These are phyloP conservation scores for Orthonevra nobilis DNA, from an alignment of 2,888 invertebrate genomes.

Conservation along the genomic window DNA sequence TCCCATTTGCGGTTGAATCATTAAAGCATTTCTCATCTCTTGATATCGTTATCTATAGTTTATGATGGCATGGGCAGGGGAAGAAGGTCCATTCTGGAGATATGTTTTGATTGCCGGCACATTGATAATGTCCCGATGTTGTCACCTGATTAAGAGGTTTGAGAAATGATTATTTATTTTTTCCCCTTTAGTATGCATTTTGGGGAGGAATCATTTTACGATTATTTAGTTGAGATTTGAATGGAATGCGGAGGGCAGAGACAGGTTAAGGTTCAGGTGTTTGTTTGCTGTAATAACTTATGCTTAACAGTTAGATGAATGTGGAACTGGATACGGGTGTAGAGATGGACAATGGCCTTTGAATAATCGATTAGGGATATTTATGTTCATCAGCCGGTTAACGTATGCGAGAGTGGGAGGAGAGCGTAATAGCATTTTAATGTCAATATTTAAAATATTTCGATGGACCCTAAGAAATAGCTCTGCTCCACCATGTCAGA, in stretches of 20 bases:
- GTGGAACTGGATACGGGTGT: background rate
- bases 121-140: constrained; percentile 58
- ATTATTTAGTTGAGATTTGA: constrained; percentile 34
- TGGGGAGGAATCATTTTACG: constrained; percentile 26
- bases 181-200: constrained; percentile 21
- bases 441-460: too few relatives aligned
- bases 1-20: constrained; percentile 59
- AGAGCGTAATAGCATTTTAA: too few relatives aligned
- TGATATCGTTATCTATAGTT: constrained; percentile 53
- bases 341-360: too few relatives aligned
- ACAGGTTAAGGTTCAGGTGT: constrained; percentile 57
- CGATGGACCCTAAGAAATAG: too few relatives aligned
- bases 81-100: constrained; percentile 31
- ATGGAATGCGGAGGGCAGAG: constrained; percentile 5
- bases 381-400: too few relatives aligned
- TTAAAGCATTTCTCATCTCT: constrained; percentile 64
- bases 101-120: constrained; percentile 50
- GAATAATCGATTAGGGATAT: too few relatives aligned
- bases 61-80: constrained; percentile 12
- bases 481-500: too few relatives aligned
- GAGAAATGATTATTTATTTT: constrained; percentile 61
- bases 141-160: constrained; percentile 66
- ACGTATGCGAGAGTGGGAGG: too few relatives aligned
- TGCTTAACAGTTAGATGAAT: constrained; percentile 16
- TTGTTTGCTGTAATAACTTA: constrained; percentile 56